Conservation (phyloP, 92 coral and sea anemone genomes). For the Heteractis magnifica region DNA sequence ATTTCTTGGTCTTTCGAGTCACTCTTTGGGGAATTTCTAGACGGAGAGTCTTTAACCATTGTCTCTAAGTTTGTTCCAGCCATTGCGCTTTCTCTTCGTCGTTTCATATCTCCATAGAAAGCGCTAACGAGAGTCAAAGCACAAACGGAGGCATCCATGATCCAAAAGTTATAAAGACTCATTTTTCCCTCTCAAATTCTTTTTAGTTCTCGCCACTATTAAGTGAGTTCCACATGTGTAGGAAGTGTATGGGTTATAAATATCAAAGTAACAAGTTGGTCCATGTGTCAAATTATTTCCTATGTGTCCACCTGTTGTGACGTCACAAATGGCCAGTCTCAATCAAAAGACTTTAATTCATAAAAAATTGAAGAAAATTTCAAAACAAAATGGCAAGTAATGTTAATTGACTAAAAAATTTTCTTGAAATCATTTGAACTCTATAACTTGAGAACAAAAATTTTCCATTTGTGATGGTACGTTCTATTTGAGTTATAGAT, state of each 20-base stretch:
- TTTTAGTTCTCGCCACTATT: too few relatives aligned
- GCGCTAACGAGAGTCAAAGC: constrained; percentile 81
- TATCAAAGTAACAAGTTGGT: too few relatives aligned
- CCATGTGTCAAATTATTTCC: too few relatives aligned
- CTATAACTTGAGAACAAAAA: too few relatives aligned
- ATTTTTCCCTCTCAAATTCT: constrained; percentile 6
- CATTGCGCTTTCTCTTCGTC: constrained; percentile 35
- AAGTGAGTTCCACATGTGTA: too few relatives aligned
- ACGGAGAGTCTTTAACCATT: background rate
- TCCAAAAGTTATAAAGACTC: constrained; percentile 85
- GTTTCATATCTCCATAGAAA: constrained; percentile 69
- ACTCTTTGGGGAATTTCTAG: constrained; percentile 9
- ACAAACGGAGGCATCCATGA: constrained; percentile 84
- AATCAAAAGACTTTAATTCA: background rate
- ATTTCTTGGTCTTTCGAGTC: constrained; percentile 1
- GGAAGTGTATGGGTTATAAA: too few relatives aligned
- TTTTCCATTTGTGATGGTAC: too few relatives aligned
- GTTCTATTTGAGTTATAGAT: too few relatives aligned
- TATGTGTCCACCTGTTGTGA: constrained; percentile 33
- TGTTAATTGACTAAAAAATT: background rate
- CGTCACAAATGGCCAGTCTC: constrained; percentile 23
- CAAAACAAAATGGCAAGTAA: too few relatives aligned
- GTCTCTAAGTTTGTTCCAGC: background rate
- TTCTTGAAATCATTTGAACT: background rate
- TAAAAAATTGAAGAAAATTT: too few relatives aligned